Evolutionary conservation across 2,113 vertebrate genomes (phyloP).

Genomic region (Excalfactoria chinensis): DNA sequence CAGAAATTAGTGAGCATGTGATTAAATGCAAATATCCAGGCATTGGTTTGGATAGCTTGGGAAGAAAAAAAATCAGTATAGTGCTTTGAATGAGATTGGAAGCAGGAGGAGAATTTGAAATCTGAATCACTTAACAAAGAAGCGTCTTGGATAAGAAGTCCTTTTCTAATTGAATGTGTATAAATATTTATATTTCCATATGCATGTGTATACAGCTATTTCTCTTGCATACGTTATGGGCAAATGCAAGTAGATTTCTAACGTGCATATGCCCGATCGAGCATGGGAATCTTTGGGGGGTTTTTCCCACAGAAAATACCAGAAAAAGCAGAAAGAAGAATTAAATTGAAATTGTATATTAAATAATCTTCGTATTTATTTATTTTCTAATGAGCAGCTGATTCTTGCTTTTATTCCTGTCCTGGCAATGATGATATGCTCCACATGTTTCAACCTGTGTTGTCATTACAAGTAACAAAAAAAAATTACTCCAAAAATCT

Average conservation of each 20-base stretch:
- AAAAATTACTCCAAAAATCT: background rate
- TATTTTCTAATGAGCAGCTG: background rate
- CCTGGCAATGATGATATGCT: background rate
- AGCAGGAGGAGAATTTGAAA: background rate
- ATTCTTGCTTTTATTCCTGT: slow-evolving; percentile 3
- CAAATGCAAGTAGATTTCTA: background rate
- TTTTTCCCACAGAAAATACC: background rate
- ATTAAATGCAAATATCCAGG: background rate
- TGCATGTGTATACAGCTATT: slow-evolving; percentile 33
- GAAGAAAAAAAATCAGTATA: background rate
- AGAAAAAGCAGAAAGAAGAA: slow-evolving; percentile 2
- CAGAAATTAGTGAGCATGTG: background rate
- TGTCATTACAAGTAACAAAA: slow-evolving; percentile 5
- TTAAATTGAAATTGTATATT: slow-evolving; percentile 1
- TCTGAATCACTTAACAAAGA: slow-evolving; percentile 22
- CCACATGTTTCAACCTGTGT: background rate
- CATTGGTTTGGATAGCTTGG: background rate
- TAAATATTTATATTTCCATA: slow-evolving; percentile 55
- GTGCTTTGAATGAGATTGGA: background rate
- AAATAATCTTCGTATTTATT: background rate
- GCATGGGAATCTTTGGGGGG: background rate
- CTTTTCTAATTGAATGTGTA: slow-evolving; percentile 51
- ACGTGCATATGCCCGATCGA: slow-evolving; percentile 10
- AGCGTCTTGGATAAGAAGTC: background rate
- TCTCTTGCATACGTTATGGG: slow-evolving; percentile 37